Conservation (phyloP, 2,888 invertebrate genomes). For the Mayetiola destructor region DNA sequence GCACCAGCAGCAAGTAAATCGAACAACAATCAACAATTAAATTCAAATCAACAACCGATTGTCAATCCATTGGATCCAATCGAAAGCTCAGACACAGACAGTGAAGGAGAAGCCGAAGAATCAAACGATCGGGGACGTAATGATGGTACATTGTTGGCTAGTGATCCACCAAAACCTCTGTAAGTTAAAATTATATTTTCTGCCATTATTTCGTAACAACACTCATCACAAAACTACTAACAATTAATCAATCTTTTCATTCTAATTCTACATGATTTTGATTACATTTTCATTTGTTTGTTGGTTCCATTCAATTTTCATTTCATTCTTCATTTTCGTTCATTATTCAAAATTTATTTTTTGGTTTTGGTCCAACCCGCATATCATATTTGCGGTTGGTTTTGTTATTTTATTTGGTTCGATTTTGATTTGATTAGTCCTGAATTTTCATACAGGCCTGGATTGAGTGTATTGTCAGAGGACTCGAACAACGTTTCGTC, state of each 20-base stretch:
- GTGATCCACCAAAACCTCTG: constrained; percentile 95
- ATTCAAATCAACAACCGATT: constrained; percentile 29
- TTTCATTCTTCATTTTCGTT: constrained; percentile 18
- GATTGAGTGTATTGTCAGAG: constrained; percentile 48
- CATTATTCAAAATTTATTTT: constrained; percentile 17
- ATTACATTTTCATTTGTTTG: background rate
- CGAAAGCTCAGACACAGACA: constrained; percentile 65
- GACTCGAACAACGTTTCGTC: constrained; percentile 35
- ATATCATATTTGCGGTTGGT: constrained; percentile 15
- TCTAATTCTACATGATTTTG: too few species aligned
- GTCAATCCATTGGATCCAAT: constrained; percentile 49
- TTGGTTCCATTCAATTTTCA: constrained; percentile 10
- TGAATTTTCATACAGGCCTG: constrained; percentile 69
- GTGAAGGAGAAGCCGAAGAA: constrained; percentile 71
- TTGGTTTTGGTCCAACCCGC: constrained; percentile 16
- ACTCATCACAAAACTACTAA: background rate
- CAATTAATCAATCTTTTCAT: background rate
- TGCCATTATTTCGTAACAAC: background rate
- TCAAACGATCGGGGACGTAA: constrained; percentile 66
- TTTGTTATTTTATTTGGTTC: constrained; percentile 20
- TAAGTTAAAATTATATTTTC: constrained; percentile 39
- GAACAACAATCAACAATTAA: constrained; percentile 31
- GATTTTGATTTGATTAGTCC: constrained; percentile 43
- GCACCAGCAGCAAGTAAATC: constrained; percentile 27
- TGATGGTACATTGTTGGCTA: constrained; percentile 88